A percentile compares a stretch with the other conserved stretches of the same genome.
phyloP scores from a whole-genome alignment of 2,888 invertebrate species.

The Dasysyrphus albostriatus region DNA sequence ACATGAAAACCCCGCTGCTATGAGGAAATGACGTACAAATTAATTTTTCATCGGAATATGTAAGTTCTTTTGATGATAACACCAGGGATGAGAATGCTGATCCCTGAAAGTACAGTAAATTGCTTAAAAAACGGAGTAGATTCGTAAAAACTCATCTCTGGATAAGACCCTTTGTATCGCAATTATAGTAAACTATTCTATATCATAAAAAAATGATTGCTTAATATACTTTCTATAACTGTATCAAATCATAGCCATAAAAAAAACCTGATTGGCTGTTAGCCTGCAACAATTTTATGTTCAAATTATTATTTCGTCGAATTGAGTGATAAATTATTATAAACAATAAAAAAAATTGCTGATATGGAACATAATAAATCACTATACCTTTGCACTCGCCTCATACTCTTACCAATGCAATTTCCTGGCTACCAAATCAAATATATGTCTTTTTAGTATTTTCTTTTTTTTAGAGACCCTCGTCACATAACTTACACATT shows the following conservation, averaged over 20 bases:
- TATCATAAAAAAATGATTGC: too few relatives aligned
- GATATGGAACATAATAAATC: conserved; percentile 15
- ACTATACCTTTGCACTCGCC: not conserved
- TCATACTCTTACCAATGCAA: conserved; percentile 2
- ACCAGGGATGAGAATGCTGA: too few relatives aligned
- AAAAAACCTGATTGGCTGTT: conserved; percentile 1
- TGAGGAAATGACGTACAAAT: too few relatives aligned
- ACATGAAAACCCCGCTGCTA: too few relatives aligned
- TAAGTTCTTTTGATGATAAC: too few relatives aligned
- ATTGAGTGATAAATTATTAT: not conserved
- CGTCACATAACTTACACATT: not conserved
- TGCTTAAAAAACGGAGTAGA: too few relatives aligned
- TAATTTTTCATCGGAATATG: too few relatives aligned
- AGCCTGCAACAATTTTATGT: conserved; percentile 1
- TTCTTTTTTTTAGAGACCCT: not conserved
- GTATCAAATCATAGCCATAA: not conserved
- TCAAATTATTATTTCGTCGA: not conserved
- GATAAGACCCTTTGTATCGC: too few relatives aligned
- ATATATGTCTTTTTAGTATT: conserved; percentile 24
- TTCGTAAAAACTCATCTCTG: too few relatives aligned
- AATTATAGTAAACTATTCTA: too few relatives aligned
- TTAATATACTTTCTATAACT: not conserved
- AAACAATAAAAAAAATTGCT: not conserved
- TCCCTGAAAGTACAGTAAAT: too few relatives aligned
- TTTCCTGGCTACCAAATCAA: conserved; percentile 44